A percentile compares a stretch with the other conserved stretches of the same genome.
Evolutionary conservation across 2,113 vertebrate species (phyloP).

Genomic region (Passer domesticus): DNA sequence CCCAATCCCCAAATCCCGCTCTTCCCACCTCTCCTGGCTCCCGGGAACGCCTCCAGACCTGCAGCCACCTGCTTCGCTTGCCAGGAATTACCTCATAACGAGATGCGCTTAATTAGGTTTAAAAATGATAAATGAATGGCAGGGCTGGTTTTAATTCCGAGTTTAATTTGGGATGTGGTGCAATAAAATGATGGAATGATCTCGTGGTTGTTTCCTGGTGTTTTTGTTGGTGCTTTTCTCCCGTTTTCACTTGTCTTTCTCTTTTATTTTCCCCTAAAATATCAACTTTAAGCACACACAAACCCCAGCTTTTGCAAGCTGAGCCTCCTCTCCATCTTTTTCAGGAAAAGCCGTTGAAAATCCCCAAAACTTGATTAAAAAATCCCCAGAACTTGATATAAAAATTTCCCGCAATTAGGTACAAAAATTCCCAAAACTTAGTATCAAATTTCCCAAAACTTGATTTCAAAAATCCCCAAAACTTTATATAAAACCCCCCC

Average conservation of each 20-base stretch:
- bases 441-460: neutral
- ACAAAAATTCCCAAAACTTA: neutral
- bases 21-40: neutral
- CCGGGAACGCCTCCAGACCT: neutral
- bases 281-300: neutral
- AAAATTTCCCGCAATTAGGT: rapidly evolving
- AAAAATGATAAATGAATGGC: rapidly evolving
- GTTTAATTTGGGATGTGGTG: neutral
- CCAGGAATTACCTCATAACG: neutral
- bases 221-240: neutral
- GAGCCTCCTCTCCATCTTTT: neutral
- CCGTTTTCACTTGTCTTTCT: rapidly evolving
- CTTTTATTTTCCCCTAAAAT: neutral
- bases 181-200: neutral
- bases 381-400: rapidly evolving
- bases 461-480: too few relatives aligned
- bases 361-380: rapidly evolving
- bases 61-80: neutral
- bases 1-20: neutral
- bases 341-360: neutral
- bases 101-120: neutral
- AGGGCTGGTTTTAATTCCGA: neutral
- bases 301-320: rapidly evolving
- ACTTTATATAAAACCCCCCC: rapidly evolving
- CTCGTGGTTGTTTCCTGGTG: neutral